A percentile compares a stretch with the other conserved stretches of the same genome.
Evolutionary conservation across 1,140 invertebrate genomes (phyloP).

Genomic region (Polyergus mexicanus): DNA sequence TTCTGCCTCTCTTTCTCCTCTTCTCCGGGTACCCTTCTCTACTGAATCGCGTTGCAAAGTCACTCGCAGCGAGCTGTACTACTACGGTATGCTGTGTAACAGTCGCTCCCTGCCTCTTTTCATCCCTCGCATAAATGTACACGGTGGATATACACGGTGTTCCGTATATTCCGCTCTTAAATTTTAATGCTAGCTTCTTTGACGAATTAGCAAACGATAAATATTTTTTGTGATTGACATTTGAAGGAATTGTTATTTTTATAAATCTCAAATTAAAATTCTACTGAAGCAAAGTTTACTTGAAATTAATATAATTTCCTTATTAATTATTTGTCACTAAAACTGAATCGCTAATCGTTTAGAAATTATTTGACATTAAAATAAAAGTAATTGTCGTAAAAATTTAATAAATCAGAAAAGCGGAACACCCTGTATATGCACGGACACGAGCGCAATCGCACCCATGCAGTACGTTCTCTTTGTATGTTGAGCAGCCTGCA

Average conservation of each 20-base stretch:
- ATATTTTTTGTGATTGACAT: neutral
- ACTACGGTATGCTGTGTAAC: constrained; percentile 17
- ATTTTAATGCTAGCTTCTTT: neutral
- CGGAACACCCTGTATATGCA: constrained; percentile 28
- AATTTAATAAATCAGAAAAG: neutral
- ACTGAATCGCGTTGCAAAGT: constrained; percentile 70
- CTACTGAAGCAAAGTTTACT: too few species aligned
- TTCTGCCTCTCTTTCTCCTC: constrained; percentile 73
- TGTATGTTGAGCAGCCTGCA: constrained; percentile 32
- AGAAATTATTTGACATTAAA: neutral
- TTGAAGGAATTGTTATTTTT: neutral
- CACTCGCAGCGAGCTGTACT: constrained; percentile 59
- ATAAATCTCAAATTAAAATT: neutral
- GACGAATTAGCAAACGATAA: neutral
- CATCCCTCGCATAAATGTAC: constrained; percentile 47
- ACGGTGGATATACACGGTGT: constrained; percentile 31
- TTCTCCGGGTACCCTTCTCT: constrained; percentile 27
- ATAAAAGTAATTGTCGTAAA: neutral
- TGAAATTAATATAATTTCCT: neutral
- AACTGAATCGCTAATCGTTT: neutral
- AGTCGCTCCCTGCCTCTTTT: constrained; percentile 48
- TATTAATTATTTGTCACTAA: neutral
- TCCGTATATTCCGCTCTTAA: neutral
- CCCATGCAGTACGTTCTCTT: constrained; percentile 21
- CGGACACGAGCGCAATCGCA: constrained; percentile 4